phyloP scores from a whole-genome alignment of 1,140 invertebrate species.

The Nylanderia fulva region DNA sequence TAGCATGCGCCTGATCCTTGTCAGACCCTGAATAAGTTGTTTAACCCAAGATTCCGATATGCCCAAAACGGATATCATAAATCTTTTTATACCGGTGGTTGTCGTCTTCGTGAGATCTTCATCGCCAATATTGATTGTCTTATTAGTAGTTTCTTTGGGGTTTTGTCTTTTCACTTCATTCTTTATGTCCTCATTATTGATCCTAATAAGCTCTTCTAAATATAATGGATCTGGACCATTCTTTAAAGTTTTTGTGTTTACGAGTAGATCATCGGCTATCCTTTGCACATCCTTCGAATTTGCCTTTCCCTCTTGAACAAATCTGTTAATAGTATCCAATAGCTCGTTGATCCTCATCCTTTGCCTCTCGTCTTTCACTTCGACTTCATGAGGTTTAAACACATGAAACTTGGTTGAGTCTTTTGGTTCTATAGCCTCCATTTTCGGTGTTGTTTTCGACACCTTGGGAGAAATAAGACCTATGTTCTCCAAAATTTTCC shows the following conservation, averaged over 20 bases:
- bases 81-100: constrained; percentile 80
- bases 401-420: constrained; percentile 78
- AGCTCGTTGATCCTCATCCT: constrained; percentile 84
- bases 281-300: constrained; percentile 78
- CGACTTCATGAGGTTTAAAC: constrained; percentile 84
- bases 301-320: constrained; percentile 84
- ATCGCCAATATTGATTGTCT: constrained; percentile 68
- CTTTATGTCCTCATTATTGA: constrained; percentile 81
- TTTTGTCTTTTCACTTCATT: constrained; percentile 84
- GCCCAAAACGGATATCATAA: constrained; percentile 79
- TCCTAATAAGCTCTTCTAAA: constrained; percentile 82
- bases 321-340: constrained; percentile 82
- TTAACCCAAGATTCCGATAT: constrained; percentile 76
- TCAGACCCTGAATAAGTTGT: constrained; percentile 76
- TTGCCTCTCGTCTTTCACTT: constrained; percentile 78
- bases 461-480: constrained; percentile 80
- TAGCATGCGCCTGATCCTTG: constrained; percentile 73
- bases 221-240: constrained; percentile 83
- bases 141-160: constrained; percentile 69
- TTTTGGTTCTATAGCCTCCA: constrained; percentile 46
- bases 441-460: not conserved
- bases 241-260: constrained; percentile 78
- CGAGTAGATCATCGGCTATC: constrained; percentile 79
- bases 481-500: constrained; percentile 85
- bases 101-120: constrained; percentile 71